These are phyloP conservation scores for Ptychobarbus kaznakovi DNA, from an alignment of 2,797 vertebrate genomes.

Conservation along the genomic window DNA sequence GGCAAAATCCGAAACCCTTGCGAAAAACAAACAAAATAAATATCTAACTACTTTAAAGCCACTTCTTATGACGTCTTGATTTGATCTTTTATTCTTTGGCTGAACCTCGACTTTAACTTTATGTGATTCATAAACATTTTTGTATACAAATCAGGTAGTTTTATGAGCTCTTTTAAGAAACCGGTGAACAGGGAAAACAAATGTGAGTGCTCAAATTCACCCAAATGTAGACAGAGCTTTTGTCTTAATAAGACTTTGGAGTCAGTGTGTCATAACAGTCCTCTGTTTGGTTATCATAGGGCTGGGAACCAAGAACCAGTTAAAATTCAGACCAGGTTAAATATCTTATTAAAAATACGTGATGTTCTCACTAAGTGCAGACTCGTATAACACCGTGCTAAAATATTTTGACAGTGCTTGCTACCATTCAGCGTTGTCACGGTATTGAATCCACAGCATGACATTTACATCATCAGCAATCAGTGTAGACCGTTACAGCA, in stretches of 20 bases:
- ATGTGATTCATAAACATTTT: slow-evolving; percentile 12
- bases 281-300: slow-evolving; percentile 21
- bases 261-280: slow-evolving; percentile 18
- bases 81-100: slow-evolving; percentile 16
- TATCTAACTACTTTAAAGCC: not conserved
- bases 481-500: not conserved
- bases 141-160: not conserved
- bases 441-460: not conserved
- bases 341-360: not conserved
- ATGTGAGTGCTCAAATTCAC: not conserved
- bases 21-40: slow-evolving; percentile 10
- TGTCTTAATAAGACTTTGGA: slow-evolving; percentile 16
- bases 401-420: not conserved
- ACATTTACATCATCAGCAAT: not conserved
- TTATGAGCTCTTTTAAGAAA: slow-evolving; percentile 16
- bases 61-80: slow-evolving; percentile 23
- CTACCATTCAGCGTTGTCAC: not conserved
- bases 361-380: not conserved
- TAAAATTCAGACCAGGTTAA: not conserved
- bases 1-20: not conserved
- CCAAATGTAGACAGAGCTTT: not conserved
- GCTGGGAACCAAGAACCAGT: not conserved
- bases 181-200: not conserved
- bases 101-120: not conserved
- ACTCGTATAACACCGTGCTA: not conserved